phyloP scores from a whole-genome alignment of 2,797 vertebrate genomes.

The Lacerta viridis region DNA sequence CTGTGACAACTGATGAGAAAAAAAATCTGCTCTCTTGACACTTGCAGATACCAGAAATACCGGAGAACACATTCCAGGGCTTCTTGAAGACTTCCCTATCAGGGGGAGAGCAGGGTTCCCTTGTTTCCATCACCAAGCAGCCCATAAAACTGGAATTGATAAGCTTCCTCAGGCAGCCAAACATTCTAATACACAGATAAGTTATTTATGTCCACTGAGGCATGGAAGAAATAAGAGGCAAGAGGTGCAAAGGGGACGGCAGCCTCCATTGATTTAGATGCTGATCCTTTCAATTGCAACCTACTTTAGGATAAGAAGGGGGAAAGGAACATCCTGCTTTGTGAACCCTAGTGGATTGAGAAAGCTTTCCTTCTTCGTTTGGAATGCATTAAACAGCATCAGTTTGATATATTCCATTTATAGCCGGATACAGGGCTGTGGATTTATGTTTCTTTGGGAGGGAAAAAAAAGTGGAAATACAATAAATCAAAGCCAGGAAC shows the following conservation, averaged over 20 bases:
- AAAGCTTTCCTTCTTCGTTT: slow-evolving; percentile 36
- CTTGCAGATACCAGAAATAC: slow-evolving; percentile 84
- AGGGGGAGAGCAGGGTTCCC: slow-evolving; percentile 70
- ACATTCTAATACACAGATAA: slow-evolving; percentile 72
- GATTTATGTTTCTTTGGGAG: slow-evolving; percentile 62
- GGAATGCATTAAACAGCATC: slow-evolving; percentile 51
- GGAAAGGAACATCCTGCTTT: slow-evolving; percentile 76
- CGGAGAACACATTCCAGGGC: slow-evolving; percentile 79
- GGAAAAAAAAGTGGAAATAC: slow-evolving; percentile 45
- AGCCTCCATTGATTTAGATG: slow-evolving; percentile 71
- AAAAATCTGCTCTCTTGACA: slow-evolving; percentile 82
- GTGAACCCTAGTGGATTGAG: slow-evolving; percentile 61
- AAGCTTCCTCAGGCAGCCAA: slow-evolving; percentile 69
- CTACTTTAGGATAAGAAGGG: slow-evolving; percentile 64
- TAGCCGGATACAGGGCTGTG: slow-evolving; percentile 62
- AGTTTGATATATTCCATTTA: slow-evolving; percentile 61
- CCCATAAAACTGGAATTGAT: slow-evolving; percentile 77
- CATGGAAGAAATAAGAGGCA: slow-evolving; percentile 63
- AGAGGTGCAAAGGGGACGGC: slow-evolving; percentile 69
- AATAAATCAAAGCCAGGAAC: slow-evolving; percentile 69
- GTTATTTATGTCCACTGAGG: slow-evolving; percentile 72
- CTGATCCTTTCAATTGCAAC: slow-evolving; percentile 69
- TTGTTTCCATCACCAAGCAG: slow-evolving; percentile 77
- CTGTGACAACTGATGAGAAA: slow-evolving; percentile 84
- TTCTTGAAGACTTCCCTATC: slow-evolving; percentile 82